Conservation (phyloP, 2,888 invertebrate genomes). For the Idaea aversata region DNA sequence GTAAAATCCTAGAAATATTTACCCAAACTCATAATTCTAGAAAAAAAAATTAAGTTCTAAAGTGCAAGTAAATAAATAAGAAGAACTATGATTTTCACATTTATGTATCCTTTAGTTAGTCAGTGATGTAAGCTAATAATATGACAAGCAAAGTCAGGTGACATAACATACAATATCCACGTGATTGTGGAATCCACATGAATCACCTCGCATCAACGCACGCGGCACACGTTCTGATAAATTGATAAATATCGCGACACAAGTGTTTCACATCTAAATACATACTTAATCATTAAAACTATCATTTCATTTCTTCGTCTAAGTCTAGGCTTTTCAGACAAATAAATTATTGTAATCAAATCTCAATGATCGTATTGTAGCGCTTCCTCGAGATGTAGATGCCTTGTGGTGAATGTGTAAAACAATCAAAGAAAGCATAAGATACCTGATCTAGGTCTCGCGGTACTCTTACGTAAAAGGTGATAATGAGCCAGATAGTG, state of each 20-base stretch:
- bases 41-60: no score
- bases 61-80: no score
- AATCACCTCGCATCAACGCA: background rate
- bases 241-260: background rate
- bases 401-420: slow-evolving; percentile 8
- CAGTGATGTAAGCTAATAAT: background rate
- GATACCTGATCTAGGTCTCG: slow-evolving; percentile 29
- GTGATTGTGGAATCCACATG: background rate
- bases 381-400: background rate
- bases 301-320: background rate
- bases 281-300: no score
- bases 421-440: slow-evolving; percentile 19
- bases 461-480: slow-evolving; percentile 36
- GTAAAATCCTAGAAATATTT: no score
- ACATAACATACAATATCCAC: background rate
- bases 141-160: background rate
- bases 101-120: background rate
- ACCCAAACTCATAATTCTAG: no score
- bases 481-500: slow-evolving; percentile 44
- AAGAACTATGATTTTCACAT: no score
- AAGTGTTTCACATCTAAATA: background rate
- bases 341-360: background rate
- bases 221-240: background rate
- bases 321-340: background rate
- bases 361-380: background rate